These are phyloP conservation scores for Helarctos malayanus DNA, from an alignment of 2,797 vertebrate species.

Conservation along the genomic window DNA sequence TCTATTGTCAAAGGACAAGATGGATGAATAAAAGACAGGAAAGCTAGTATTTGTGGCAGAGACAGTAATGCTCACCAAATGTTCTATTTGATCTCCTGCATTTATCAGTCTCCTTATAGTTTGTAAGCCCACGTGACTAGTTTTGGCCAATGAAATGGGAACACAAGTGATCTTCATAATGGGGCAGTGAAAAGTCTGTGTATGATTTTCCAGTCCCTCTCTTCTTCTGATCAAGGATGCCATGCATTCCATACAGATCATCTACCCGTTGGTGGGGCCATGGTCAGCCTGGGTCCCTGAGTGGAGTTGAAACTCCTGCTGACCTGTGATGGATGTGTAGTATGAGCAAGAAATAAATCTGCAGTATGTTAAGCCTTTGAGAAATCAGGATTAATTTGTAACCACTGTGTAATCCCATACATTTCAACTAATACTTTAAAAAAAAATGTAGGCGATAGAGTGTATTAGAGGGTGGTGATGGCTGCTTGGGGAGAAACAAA, in stretches of 20 bases:
- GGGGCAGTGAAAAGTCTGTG: not conserved
- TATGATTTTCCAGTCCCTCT: not conserved
- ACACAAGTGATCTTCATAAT: not conserved
- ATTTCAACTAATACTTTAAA: not conserved
- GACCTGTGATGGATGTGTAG: not conserved
- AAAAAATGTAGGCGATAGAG: not conserved
- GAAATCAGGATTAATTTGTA: slow-evolving; percentile 9
- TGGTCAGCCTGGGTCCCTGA: not conserved
- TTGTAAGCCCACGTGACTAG: not conserved
- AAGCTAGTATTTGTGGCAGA: not conserved
- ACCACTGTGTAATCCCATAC: not conserved
- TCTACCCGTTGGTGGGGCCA: not conserved
- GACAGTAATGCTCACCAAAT: not conserved
- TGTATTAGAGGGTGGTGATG: not conserved
- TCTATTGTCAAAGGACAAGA: not conserved
- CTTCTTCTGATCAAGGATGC: not conserved
- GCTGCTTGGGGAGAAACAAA: not conserved
- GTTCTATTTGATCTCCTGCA: not conserved
- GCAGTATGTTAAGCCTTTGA: not conserved
- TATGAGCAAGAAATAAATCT: not conserved
- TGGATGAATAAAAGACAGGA: slow-evolving; percentile 2
- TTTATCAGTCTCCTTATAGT: not conserved
- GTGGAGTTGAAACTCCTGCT: not conserved
- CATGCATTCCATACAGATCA: not conserved
- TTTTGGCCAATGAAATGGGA: not conserved